Evolutionary conservation across 2,113 vertebrate species (phyloP), one percentile per base, ranked within the genome.

Genomic region (Acrocephalus kingi): DNA sequence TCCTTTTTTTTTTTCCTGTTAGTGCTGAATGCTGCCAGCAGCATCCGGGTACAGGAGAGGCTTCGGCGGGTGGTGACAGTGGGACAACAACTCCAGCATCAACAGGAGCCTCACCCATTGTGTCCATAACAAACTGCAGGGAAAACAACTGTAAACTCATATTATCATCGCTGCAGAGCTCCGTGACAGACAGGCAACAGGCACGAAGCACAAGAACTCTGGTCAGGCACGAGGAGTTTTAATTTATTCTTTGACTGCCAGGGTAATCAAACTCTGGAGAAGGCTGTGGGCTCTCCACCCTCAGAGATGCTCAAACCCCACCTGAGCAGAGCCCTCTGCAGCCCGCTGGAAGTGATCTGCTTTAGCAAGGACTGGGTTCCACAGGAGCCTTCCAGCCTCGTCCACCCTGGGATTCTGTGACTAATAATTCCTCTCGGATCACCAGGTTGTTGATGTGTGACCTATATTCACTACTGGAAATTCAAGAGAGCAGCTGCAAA

Each of bases 291-390:
- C 35, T 73, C 17, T 52, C 30, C 63, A 19, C 7, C 8, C 49
- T 27, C 52, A 30, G 33, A 35, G 52, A 59, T 35, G 48, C 66
- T 84, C 78, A 18, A 51, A 45, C 12, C 28, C 7, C 63, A 88
- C 7, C 41, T 6, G n/a, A n/a, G 3, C 54, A 9, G 0, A 1
- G 59, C 33, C 28, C 58, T 9, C 6, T 15, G 16, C 1, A 1
- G 37, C 12, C 45, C 55, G 48, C 33, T 75, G 3, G 11, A 33
- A 11, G 21, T 27, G 39, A 75, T 12, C n/a, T 55, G 24, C 43
- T 84, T 18, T 5, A 58, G 33, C 63, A 71, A 31, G 27, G 48
- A 11, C 1, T 45, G 52, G 22, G 16, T 52, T 66, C 67, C 85
- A 83, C 43, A 80, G 67, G 25, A 84, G 52, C 64, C 59, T 71